Percentiles rank a stretch among this genome's conserved stretches.
Conservation (phyloP, 2,888 invertebrate species). For the Aricia artaxerxes region DNA sequence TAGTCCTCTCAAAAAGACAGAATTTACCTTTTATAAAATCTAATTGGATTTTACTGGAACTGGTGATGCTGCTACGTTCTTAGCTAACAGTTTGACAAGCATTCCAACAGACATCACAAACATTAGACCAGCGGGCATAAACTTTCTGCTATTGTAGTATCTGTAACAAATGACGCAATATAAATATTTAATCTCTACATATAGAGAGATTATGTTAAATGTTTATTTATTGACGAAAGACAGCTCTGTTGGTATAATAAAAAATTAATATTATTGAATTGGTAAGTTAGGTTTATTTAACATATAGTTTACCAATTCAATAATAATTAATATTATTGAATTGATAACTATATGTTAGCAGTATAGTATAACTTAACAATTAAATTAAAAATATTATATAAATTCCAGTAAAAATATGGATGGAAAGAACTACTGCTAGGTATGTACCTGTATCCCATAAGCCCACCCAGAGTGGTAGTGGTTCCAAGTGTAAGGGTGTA, state of each 20-base stretch:
- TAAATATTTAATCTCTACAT: not conserved
- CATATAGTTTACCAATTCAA: no score
- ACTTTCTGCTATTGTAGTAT: conserved; percentile 90
- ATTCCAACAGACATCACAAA: conserved; percentile 84
- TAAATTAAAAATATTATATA: not conserved
- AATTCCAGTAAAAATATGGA: not conserved
- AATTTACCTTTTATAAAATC: conserved; percentile 34
- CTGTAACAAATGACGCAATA: conserved; percentile 54
- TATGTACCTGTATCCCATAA: conserved; percentile 90
- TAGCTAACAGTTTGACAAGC: conserved; percentile 75
- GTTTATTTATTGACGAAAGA: no score
- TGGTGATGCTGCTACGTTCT: conserved; percentile 63
- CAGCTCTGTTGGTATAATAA: no score
- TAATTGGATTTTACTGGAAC: conserved; percentile 60
- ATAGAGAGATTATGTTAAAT: no score
- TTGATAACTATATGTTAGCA: no score
- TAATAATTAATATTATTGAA: no score
- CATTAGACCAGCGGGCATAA: conserved; percentile 97
- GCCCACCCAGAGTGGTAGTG: conserved; percentile 88
- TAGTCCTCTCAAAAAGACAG: not conserved
- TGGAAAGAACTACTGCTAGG: not conserved
- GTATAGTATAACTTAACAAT: no score
- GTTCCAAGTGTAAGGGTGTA: conserved; percentile 88
- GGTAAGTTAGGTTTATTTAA: no score
- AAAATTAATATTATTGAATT: no score